Conservation (phyloP, 2,888 invertebrate genomes). For the Drosophila merina region DNA sequence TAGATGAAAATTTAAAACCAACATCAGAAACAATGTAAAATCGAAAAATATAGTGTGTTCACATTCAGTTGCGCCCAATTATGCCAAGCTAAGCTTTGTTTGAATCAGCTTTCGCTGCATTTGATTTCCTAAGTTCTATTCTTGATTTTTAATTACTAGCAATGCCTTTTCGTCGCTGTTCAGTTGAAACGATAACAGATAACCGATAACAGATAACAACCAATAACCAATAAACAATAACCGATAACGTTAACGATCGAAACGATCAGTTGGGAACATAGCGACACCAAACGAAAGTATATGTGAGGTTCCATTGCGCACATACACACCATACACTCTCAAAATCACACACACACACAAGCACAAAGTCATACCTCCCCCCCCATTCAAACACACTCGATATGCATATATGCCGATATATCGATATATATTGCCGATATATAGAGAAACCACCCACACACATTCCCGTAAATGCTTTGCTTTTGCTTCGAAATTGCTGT, state of each 20-base stretch:
- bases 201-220: slow-evolving; percentile 15
- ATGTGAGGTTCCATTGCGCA: slow-evolving; percentile 67
- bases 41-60: slow-evolving; percentile 14
- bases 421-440: slow-evolving; percentile 2
- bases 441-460: slow-evolving; percentile 28
- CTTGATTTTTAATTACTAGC: slow-evolving; percentile 32
- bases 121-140: slow-evolving; percentile 34
- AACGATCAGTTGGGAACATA: slow-evolving; percentile 25
- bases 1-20: slow-evolving; percentile 5
- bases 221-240: background rate
- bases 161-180: slow-evolving; percentile 41
- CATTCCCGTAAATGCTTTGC: slow-evolving; percentile 59
- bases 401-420: slow-evolving; percentile 6
- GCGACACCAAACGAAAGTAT: slow-evolving; percentile 21
- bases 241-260: slow-evolving; percentile 26
- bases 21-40: slow-evolving; percentile 16
- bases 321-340: slow-evolving; percentile 18
- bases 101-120: slow-evolving; percentile 28
- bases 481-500: slow-evolving; percentile 61
- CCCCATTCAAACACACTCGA: slow-evolving; percentile 8
- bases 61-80: slow-evolving; percentile 42
- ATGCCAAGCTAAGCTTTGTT: slow-evolving; percentile 33
- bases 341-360: slow-evolving; percentile 22
- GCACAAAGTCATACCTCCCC: slow-evolving; percentile 20
- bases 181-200: slow-evolving; percentile 24